Conservation (phyloP, 2,113 vertebrate genomes). For the Nothoprocta pentlandii region DNA sequence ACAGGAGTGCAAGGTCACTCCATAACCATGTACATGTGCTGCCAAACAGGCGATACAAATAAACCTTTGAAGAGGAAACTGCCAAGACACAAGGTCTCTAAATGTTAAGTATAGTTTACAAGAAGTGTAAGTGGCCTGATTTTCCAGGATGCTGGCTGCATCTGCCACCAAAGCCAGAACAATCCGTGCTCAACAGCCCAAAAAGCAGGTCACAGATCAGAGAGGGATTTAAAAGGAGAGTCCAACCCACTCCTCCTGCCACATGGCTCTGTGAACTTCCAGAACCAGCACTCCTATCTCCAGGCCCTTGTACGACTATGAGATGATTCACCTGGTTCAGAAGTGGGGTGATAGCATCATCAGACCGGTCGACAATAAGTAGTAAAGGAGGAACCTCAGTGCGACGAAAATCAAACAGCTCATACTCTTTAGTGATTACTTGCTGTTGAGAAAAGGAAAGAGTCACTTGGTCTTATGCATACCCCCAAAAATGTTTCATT, state of each 20-base stretch:
- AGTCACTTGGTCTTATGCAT: neutral
- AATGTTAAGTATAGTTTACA: rapidly evolving
- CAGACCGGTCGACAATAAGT: slow-evolving; percentile 91
- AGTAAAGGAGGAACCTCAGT: slow-evolving; percentile 95
- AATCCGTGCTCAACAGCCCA: neutral
- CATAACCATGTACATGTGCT: rapidly evolving
- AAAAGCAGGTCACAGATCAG: neutral
- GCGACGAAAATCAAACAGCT: slow-evolving; percentile 96
- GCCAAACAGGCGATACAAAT: rapidly evolving
- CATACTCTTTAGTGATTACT: slow-evolving; percentile 97
- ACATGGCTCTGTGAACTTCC: neutral
- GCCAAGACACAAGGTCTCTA: neutral
- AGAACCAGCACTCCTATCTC: neutral
- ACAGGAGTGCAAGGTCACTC: neutral
- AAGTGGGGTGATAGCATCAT: slow-evolving; percentile 92
- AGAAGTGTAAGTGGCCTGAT: neutral
- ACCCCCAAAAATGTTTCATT: neutral
- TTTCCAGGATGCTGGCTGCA: neutral
- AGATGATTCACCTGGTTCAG: slow-evolving; percentile 80
- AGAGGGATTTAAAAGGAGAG: neutral
- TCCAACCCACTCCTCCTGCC: neutral
- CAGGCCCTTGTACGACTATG: neutral
- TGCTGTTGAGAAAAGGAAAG: slow-evolving; percentile 78
- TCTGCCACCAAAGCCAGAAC: neutral
- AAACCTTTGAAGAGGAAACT: too few species aligned